Percentiles rank a stretch among this genome's conserved stretches.
phyloP scores from a whole-genome alignment of 2,888 invertebrate genomes.

The Cheilosia vernalis region DNA sequence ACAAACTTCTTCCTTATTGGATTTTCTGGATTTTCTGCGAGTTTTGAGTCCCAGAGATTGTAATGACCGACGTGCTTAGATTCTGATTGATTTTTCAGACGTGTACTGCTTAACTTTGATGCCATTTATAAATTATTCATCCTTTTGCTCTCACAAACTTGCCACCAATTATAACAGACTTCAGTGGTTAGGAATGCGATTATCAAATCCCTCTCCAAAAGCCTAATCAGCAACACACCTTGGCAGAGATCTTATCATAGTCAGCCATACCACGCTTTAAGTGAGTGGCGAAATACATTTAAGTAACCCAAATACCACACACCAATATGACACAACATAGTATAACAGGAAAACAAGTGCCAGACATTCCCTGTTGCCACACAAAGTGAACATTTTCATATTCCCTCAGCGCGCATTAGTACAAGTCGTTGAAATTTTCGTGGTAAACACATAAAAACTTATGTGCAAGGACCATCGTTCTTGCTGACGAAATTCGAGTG shows the following conservation, averaged over 20 bases:
- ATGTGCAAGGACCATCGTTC: conserved; percentile 63
- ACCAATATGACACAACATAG: conserved; percentile 34
- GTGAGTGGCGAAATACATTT: conserved; percentile 54
- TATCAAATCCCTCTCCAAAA: background rate
- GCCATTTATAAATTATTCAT: too few species aligned
- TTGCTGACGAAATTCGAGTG: conserved; percentile 57
- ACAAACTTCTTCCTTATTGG: too few species aligned
- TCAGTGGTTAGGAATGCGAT: too few species aligned
- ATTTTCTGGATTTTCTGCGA: too few species aligned
- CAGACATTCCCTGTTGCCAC: conserved; percentile 45
- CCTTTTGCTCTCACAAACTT: too few species aligned
- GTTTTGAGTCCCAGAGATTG: too few species aligned
- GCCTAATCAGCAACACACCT: conserved; percentile 7
- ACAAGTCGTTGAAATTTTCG: conserved; percentile 69
- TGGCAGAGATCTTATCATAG: conserved; percentile 30
- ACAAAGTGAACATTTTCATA: conserved; percentile 61
- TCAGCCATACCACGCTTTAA: conserved; percentile 48
- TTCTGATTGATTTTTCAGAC: too few species aligned
- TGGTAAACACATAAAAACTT: conserved; percentile 70
- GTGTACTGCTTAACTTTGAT: too few species aligned
- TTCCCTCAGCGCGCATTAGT: conserved; percentile 62
- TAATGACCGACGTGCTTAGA: too few species aligned
- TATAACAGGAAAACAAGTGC: conserved; percentile 16
- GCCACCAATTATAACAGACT: too few species aligned
- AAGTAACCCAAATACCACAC: conserved; percentile 36